Conservation (phyloP, 2,113 vertebrate species). For the Helogale parvula region DNA sequence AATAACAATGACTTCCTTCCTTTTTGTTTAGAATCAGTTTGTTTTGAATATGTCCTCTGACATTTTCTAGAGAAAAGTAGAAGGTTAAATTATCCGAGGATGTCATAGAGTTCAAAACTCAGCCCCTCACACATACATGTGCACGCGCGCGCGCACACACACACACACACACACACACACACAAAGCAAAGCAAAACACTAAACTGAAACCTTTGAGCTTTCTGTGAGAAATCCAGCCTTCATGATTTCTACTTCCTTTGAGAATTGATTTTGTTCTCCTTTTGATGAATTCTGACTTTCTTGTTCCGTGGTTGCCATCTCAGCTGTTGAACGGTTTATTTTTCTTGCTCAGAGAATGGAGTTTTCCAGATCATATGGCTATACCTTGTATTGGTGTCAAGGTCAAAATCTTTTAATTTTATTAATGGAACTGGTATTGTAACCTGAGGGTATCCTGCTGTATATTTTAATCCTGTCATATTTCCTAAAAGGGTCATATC, state of each 20-base stretch:
- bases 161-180: neutral
- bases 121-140: neutral
- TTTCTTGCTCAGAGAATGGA: slow-evolving; percentile 81
- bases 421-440: slow-evolving; percentile 72
- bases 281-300: slow-evolving; percentile 78
- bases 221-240: slow-evolving; percentile 29
- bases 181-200: neutral
- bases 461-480: slow-evolving; percentile 82
- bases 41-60: slow-evolving; percentile 64
- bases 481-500: slow-evolving; percentile 62
- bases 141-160: fast-evolving
- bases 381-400: slow-evolving; percentile 80
- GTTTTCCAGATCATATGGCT: slow-evolving; percentile 70
- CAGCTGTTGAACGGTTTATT: slow-evolving; percentile 82
- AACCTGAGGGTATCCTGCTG: slow-evolving; percentile 77
- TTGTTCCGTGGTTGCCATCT: slow-evolving; percentile 62
- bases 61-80: slow-evolving; percentile 53
- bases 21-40: slow-evolving; percentile 32
- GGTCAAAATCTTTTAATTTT: slow-evolving; percentile 87
- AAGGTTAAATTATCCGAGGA: slow-evolving; percentile 26
- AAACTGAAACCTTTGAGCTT: slow-evolving; percentile 53
- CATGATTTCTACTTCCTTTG: slow-evolving; percentile 65
- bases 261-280: slow-evolving; percentile 73
- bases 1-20: neutral
- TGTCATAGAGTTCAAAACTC: neutral